Base-by-base conservation (phyloP, 37 sponge, comb jelly and placozoan species). In the Dysidea cf. avara region DNA sequence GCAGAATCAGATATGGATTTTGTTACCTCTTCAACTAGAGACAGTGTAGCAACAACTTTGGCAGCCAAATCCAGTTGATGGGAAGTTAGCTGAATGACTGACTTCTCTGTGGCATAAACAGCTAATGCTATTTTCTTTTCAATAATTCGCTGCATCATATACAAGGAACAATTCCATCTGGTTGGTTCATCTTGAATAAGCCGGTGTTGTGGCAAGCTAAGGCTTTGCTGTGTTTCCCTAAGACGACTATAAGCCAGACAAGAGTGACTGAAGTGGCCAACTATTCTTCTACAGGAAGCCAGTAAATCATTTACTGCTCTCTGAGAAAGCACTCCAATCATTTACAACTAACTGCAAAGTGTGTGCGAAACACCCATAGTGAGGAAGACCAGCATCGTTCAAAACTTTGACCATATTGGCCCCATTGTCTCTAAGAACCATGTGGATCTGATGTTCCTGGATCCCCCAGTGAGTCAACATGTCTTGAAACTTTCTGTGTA, bases 381-480 rank as follows among this genome's bases (percentile, higher is more conserved):
- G 20, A 12, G 58, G 49, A 13, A 39, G 21, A 57, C 2, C 22
- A 13, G 75, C 57, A 39, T 59, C 48, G 20, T 21, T 31, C 61
- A 39, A 39, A 21, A 43, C 75, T 64, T 33, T 57, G 46, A 28
- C 38, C 62, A 74, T 74, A 39, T 74, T 74, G 20, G 61, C 36
- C 17, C 40, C 75, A 61, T 74, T 74, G 40, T 74, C 75, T 18
- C 60, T 2, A 74, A 72, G 11, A 5, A 74, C 25, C 35, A 64
- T 61, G 7, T 74, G 62, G 18, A 56, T 36, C 39, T 74, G 11
- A 11, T 58, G 29, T 9, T 58, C 9, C 25, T 9, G 17, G 26
- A 78, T 78, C 34, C 35, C 53, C 79, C 79, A 78, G 13, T 31
- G 54, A 18, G 47, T 69, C 33, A 56, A 33, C 79, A 78, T 78